phyloP scores from a whole-genome alignment of 2,797 vertebrate genomes.

The Phrynocephalus vlangalii region DNA sequence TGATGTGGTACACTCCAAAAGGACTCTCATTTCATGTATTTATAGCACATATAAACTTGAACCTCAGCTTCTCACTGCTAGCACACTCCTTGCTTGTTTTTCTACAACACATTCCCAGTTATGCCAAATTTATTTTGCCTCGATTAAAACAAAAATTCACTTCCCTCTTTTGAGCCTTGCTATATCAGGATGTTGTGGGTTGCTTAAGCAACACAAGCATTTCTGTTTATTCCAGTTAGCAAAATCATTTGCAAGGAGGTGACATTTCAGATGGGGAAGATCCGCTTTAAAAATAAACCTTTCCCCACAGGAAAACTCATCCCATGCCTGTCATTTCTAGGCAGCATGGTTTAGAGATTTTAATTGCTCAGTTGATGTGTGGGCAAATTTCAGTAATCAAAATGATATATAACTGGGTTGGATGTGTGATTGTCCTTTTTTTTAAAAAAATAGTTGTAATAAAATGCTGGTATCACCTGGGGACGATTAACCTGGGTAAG shows the following conservation, averaged over 20 bases:
- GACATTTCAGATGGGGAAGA: slow-evolving; percentile 74
- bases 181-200: slow-evolving; percentile 79
- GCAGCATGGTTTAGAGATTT: slow-evolving; percentile 90
- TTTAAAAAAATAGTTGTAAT: slow-evolving; percentile 84
- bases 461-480: slow-evolving; percentile 80
- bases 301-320: slow-evolving; percentile 80
- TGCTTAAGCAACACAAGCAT: slow-evolving; percentile 76
- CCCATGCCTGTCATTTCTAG: slow-evolving; percentile 84
- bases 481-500: slow-evolving; percentile 67
- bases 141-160: background rate
- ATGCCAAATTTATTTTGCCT: background rate
- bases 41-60: background rate
- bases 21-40: background rate
- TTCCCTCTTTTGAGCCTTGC: slow-evolving; percentile 52
- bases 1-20: background rate
- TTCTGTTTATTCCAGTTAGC: slow-evolving; percentile 83
- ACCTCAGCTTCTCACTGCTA: no score
- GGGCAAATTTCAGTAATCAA: slow-evolving; percentile 88
- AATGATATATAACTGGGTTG: slow-evolving; percentile 83
- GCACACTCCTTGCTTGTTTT: background rate
- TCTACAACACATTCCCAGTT: background rate
- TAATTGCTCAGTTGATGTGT: slow-evolving; percentile 93
- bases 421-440: slow-evolving; percentile 4
- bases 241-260: slow-evolving; percentile 70
- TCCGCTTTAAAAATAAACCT: slow-evolving; percentile 82